Conservation (phyloP, 2,797 vertebrate genomes). For the Channallabes apus region DNA sequence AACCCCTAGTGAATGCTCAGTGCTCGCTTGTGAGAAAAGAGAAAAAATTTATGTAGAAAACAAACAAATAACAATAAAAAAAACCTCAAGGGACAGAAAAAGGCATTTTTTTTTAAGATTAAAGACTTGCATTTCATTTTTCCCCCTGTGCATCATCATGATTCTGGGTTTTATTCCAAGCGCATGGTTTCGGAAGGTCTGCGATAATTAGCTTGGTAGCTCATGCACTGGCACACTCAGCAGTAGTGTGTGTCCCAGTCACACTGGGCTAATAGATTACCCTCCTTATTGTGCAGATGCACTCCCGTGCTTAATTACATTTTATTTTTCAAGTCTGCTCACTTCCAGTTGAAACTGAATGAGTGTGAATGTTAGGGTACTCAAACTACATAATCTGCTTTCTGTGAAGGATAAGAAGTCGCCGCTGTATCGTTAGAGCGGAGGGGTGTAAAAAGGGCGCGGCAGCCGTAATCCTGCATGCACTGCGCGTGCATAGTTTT, state of each 20-base stretch:
- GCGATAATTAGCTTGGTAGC: conserved; percentile 27
- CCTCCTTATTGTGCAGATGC: conserved; percentile 24
- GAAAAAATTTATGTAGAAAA: conserved; percentile 28
- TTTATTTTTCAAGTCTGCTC: conserved; percentile 15
- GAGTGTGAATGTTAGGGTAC: neutral
- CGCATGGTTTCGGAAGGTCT: conserved; percentile 14
- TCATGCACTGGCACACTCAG: conserved; percentile 16
- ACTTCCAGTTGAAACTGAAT: neutral
- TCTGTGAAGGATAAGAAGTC: neutral
- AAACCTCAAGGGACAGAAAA: conserved; percentile 25
- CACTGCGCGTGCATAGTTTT: too few relatives aligned
- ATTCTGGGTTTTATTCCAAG: conserved; percentile 2
- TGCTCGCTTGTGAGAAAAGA: conserved; percentile 14
- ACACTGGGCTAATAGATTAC: conserved; percentile 38
- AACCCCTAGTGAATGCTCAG: conserved; percentile 56
- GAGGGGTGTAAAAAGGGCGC: neutral
- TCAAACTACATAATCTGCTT: neutral
- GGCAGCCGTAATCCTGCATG: too few relatives aligned
- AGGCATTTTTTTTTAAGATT: conserved; percentile 15
- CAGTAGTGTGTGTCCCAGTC: conserved; percentile 2
- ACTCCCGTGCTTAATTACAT: conserved; percentile 37
- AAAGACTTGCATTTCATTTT: conserved; percentile 33
- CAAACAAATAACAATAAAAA: conserved; percentile 38
- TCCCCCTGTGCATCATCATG: neutral
- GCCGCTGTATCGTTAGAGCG: neutral